Evolutionary conservation across 2,113 vertebrate genomes (phyloP), one percentile per base, ranked within the genome.

Genomic region (Symphodus melops): DNA sequence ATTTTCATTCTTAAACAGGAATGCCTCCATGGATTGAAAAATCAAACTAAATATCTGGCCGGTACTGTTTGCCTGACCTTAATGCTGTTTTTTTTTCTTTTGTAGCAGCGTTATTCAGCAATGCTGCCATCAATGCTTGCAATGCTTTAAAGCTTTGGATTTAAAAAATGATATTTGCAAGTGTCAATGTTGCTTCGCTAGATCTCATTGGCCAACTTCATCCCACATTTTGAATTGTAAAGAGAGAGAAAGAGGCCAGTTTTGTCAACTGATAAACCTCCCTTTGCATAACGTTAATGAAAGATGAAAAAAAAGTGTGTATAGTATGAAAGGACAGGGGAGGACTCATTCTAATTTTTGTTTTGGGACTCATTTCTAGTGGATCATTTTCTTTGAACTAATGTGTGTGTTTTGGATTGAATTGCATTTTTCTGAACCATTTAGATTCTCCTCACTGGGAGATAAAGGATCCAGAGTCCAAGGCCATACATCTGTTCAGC

Each of bases 401-500:
- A 60, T 71, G 54, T 54, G 56, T 7, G 10, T 51, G 13, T 71
- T 79, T 68, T 21, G 14, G 20, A 63, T 39, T 68, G 12, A 62
- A 66, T 63, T 56, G 21, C 8, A 67, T 70, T 68, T 36, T 21
- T 39, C 66, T 49, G 42, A 67, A 67, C n/a, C 51, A 57, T 65
- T 71, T 62, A 65, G 33, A 76, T 68, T 84, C 49, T 81, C 46
- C 63, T 82, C 60, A 67, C 51, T 68, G 28, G 65, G 23, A 81
- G 64, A 83, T 44, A 77, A 75, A 84, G n/a, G 49, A 72, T 69
- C 64, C 51, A 19, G 33, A 73, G 71, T 85, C 73, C 77, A 71
- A 84, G 79, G 77, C 81, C 72, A 41, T 76, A 71, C 54, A 77
- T 88, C 81, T 83, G 66, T 57, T 69, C 20, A 7, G 70, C 79